Evolutionary conservation across 2,888 invertebrate species (phyloP).

Genomic region (Yponomeuta sedellus): DNA sequence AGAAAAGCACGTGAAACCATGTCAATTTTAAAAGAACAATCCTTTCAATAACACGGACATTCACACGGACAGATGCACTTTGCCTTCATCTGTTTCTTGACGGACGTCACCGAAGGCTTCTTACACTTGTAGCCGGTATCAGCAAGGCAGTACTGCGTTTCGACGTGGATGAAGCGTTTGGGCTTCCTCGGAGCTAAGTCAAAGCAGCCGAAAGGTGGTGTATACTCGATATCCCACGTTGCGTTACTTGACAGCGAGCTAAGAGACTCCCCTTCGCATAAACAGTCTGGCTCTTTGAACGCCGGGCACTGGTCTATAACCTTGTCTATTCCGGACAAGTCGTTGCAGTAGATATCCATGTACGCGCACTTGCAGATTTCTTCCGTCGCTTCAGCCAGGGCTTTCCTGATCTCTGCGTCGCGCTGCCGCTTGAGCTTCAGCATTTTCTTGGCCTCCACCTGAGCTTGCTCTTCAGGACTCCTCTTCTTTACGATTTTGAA

Average conservation of each 20-base stretch:
- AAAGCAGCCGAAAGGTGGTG: conserved; percentile 82
- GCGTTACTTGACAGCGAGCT: conserved; percentile 75
- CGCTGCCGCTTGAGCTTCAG: conserved; percentile 73
- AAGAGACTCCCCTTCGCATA: conserved; percentile 57
- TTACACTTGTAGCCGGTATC: conserved; percentile 63
- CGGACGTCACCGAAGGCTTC: conserved; percentile 40
- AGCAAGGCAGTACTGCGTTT: conserved; percentile 77
- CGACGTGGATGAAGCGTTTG: conserved; percentile 70
- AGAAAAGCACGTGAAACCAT: background rate
- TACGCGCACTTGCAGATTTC: conserved; percentile 71
- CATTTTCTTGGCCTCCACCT: conserved; percentile 71
- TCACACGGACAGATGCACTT: conserved; percentile 21
- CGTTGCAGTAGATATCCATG: conserved; percentile 69
- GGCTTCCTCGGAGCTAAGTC: conserved; percentile 73
- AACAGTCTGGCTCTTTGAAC: conserved; percentile 61
- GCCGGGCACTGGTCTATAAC: conserved; percentile 65
- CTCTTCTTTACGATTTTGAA: conserved; percentile 81
- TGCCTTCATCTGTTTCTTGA: conserved; percentile 29
- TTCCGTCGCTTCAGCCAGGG: conserved; percentile 62
- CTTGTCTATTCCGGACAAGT: conserved; percentile 59
- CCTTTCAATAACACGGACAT: background rate
- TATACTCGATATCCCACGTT: conserved; percentile 83
- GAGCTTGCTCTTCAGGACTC: conserved; percentile 70
- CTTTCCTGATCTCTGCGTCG: conserved; percentile 68
- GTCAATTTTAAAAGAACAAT: background rate